These are phyloP conservation scores for Campoletis raptor DNA, from an alignment of 2,888 invertebrate genomes.

Conservation along the genomic window DNA sequence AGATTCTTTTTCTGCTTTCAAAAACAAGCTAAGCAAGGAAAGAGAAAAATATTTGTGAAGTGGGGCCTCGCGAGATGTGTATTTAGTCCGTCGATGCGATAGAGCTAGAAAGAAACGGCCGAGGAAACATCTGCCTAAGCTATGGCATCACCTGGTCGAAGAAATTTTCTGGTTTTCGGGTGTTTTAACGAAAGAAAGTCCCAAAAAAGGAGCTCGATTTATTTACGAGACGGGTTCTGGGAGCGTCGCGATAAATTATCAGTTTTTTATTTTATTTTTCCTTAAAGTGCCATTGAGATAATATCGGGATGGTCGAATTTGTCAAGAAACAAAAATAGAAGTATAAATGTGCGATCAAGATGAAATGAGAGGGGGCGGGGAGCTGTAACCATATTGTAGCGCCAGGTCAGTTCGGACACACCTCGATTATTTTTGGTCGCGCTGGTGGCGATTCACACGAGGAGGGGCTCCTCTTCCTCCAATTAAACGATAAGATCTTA, in stretches of 20 bases:
- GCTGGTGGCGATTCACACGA: conserved; percentile 56
- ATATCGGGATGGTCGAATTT: conserved; percentile 40
- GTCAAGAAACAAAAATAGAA: conserved; percentile 38
- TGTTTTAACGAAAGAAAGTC: conserved; percentile 74
- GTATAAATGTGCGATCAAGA: neutral
- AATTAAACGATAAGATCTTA: conserved; percentile 81
- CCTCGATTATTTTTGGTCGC: conserved; percentile 64
- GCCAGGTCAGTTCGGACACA: conserved; percentile 56
- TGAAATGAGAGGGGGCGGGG: neutral
- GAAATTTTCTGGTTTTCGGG: conserved; percentile 78
- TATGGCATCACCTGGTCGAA: conserved; percentile 80
- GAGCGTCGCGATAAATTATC: conserved; percentile 47
- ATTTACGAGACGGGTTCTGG: conserved; percentile 34
- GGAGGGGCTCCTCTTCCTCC: conserved; percentile 70
- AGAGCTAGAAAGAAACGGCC: conserved; percentile 65
- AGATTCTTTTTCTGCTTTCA: neutral
- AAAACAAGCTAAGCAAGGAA: neutral
- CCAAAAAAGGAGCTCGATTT: conserved; percentile 16
- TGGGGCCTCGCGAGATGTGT: conserved; percentile 9
- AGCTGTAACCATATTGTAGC: neutral
- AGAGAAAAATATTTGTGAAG: conserved; percentile 13
- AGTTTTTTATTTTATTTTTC: conserved; percentile 15
- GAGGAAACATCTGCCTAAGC: conserved; percentile 81
- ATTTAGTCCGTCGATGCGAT: conserved; percentile 35
- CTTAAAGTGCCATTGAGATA: conserved; percentile 25